Evolutionary conservation across 1,140 invertebrate genomes (phyloP).

Genomic region (Listronotus bonariensis): DNA sequence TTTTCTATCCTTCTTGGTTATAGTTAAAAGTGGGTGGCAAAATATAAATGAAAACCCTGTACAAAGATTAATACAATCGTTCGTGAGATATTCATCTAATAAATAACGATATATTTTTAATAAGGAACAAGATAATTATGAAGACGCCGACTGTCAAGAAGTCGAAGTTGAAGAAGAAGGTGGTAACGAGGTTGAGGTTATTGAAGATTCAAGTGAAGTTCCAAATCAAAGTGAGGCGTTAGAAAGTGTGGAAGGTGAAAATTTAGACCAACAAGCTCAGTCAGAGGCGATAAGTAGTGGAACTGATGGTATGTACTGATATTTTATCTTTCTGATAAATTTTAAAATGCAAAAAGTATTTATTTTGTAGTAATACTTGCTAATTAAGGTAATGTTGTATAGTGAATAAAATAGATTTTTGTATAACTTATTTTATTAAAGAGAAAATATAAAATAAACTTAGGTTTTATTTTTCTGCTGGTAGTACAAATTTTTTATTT

Average conservation of each 20-base stretch:
- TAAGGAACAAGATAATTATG: slow-evolving; percentile 54
- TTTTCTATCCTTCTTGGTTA: no score
- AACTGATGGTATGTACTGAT: slow-evolving; percentile 50
- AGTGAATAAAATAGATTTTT: no score
- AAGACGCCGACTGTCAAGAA: slow-evolving; percentile 55
- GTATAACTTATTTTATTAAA: no score
- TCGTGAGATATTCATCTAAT: background rate
- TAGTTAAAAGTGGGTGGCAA: no score
- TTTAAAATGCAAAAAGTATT: no score
- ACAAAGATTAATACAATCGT: background rate
- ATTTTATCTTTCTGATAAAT: no score
- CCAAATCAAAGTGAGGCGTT: slow-evolving; percentile 59
- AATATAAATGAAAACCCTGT: no score
- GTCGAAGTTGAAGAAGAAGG: slow-evolving; percentile 60
- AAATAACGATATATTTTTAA: slow-evolving; percentile 2
- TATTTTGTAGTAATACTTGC: no score
- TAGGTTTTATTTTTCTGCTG: no score
- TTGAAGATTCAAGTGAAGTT: slow-evolving; percentile 67
- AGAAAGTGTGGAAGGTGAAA: slow-evolving; percentile 43
- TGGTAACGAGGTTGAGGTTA: slow-evolving; percentile 61
- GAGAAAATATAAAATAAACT: no score
- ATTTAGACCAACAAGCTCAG: slow-evolving; percentile 53
- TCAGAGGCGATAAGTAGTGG: slow-evolving; percentile 65
- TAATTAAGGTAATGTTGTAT: no score
- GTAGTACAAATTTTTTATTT: no score